These are phyloP conservation scores for Melanostoma scalare DNA, from an alignment of 2,888 invertebrate genomes.

Conservation along the genomic window DNA sequence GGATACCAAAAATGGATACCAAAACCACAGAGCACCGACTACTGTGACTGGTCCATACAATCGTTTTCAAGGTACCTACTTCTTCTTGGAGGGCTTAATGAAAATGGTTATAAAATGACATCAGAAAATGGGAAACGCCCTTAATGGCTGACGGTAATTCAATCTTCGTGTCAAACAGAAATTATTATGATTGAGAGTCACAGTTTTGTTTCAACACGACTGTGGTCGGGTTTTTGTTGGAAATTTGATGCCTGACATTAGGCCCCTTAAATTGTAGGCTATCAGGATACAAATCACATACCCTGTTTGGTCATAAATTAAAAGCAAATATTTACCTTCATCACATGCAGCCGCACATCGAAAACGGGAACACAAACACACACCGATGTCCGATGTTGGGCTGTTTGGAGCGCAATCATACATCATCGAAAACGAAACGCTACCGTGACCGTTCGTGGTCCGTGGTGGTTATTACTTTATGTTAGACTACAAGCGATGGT, in stretches of 20 bases:
- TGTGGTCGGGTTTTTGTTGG: conserved; percentile 24
- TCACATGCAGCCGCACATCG: conserved; percentile 27
- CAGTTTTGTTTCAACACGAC: conserved; percentile 23
- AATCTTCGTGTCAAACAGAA: conserved; percentile 57
- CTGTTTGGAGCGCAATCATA: conserved; percentile 49
- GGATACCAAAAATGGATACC: not conserved
- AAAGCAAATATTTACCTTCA: conserved; percentile 70
- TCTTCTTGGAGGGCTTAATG: not conserved
- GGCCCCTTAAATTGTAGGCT: conserved; percentile 32
- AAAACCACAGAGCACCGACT: too few species aligned
- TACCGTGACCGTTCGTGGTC: conserved; percentile 1
- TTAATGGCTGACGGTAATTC: conserved; percentile 46
- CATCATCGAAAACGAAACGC: conserved; percentile 47
- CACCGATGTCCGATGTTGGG: not conserved
- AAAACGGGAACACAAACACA: conserved; percentile 23
- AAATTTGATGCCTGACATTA: conserved; percentile 44
- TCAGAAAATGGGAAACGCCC: conserved; percentile 24
- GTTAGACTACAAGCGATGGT: conserved; percentile 6
- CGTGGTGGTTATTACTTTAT: conserved; percentile 62
- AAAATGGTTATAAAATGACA: not conserved
- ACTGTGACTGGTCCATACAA: too few species aligned
- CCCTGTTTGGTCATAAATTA: conserved; percentile 57
- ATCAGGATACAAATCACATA: conserved; percentile 36
- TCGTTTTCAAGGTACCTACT: too few species aligned
- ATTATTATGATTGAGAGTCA: conserved; percentile 65